Conservation (phyloP, 2,113 vertebrate species). For the Laterallus jamaicensis region DNA sequence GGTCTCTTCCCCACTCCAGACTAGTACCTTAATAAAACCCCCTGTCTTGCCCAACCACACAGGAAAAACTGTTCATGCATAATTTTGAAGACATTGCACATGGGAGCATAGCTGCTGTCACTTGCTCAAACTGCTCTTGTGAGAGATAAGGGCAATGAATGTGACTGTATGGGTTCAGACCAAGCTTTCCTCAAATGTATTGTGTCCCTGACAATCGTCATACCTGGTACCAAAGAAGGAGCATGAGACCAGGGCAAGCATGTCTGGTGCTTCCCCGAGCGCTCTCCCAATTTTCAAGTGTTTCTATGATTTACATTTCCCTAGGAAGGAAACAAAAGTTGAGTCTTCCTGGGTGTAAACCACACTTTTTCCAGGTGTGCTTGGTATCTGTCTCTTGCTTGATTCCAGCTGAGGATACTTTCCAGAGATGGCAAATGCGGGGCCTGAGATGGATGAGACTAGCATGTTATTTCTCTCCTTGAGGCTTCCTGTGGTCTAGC, state of each 20-base stretch:
- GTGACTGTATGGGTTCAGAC: background rate
- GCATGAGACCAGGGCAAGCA: background rate
- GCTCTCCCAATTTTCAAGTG: background rate
- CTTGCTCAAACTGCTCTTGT: background rate
- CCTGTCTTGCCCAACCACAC: background rate
- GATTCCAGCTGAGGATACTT: background rate
- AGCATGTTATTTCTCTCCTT: fast-evolving
- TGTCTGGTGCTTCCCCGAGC: background rate
- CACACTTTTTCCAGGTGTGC: background rate
- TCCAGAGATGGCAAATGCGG: background rate
- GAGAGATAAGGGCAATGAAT: background rate
- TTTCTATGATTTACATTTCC: background rate
- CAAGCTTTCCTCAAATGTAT: background rate
- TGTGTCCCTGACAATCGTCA: background rate
- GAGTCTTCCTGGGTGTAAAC: background rate
- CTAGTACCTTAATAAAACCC: background rate
- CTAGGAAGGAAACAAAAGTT: background rate
- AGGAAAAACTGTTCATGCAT: background rate
- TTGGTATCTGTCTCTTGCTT: background rate
- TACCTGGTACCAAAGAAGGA: background rate
- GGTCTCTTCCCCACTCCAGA: background rate
- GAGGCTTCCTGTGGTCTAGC: background rate
- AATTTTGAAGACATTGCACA: background rate
- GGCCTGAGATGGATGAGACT: background rate
- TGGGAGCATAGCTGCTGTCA: background rate